phyloP scores from a whole-genome alignment of 1,140 invertebrate genomes.

The Platyscapa corneri region DNA sequence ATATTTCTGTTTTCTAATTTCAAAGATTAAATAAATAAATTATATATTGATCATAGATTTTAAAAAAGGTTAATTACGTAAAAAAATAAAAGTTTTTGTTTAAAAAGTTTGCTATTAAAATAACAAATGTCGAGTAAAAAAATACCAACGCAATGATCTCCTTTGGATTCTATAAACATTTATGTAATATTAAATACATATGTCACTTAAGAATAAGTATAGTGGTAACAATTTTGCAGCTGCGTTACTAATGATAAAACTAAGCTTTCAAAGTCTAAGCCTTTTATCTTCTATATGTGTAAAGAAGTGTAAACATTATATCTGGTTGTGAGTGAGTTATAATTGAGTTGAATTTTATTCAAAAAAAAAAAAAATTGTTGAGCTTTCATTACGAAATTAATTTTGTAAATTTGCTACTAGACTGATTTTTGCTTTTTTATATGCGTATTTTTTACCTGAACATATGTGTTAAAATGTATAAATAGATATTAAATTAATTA shows the following conservation, averaged over 20 bases:
- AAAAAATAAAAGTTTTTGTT: no score
- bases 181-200: conserved; percentile 1
- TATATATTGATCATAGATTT: no score
- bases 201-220: background rate
- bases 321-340: conserved; percentile 18
- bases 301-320: conserved; percentile 12
- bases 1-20: background rate
- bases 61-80: no score
- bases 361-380: conserved; percentile 8
- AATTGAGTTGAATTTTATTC: background rate
- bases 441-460: conserved; percentile 28
- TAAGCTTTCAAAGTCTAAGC: background rate
- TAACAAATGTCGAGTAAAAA: no score
- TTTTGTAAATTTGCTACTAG: conserved; percentile 44
- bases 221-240: background rate
- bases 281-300: background rate
- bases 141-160: conserved; percentile 29
- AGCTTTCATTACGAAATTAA: conserved; percentile 33
- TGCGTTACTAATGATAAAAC: background rate
- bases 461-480: conserved; percentile 11
- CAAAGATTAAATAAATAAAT: background rate
- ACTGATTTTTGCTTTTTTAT: conserved; percentile 47
- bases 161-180: conserved; percentile 7
- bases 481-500: conserved; percentile 37
- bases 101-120: no score